These are phyloP conservation scores for Tragulus kanchil DNA, from an alignment of 2,113 vertebrate species.

Conservation along the genomic window DNA sequence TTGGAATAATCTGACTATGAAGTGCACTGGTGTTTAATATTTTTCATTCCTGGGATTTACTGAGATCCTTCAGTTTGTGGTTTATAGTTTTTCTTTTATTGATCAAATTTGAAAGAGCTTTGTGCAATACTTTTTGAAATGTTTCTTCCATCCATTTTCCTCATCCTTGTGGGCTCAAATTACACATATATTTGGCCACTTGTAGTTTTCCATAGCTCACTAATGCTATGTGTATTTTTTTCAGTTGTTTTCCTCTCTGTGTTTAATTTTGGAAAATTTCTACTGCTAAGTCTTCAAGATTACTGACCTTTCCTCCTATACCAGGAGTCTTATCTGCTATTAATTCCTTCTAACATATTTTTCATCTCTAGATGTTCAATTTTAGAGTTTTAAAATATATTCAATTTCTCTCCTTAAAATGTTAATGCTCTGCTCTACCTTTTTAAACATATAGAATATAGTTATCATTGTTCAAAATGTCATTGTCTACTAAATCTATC, in stretches of 20 bases:
- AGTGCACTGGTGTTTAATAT: not conserved
- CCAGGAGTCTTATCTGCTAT: not conserved
- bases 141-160: not conserved
- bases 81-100: not conserved
- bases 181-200: conserved; percentile 1
- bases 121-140: not conserved
- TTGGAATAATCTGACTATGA: not conserved
- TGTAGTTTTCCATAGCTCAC: not conserved
- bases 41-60: not conserved
- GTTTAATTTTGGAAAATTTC: conserved; percentile 11
- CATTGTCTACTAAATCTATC: not conserved
- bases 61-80: not conserved
- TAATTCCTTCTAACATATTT: conserved; percentile 1
- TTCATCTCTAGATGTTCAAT: not conserved
- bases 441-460: not conserved
- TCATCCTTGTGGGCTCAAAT: not conserved
- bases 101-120: not conserved
- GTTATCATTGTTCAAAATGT: not conserved
- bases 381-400: not conserved
- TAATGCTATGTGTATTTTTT: not conserved
- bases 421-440: not conserved
- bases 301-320: not conserved
- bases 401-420: not conserved
- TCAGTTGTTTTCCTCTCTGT: not conserved
- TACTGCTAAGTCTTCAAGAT: not conserved